Evolutionary conservation across 2,888 invertebrate genomes (phyloP).

Genomic region (Crepidodera aurea): DNA sequence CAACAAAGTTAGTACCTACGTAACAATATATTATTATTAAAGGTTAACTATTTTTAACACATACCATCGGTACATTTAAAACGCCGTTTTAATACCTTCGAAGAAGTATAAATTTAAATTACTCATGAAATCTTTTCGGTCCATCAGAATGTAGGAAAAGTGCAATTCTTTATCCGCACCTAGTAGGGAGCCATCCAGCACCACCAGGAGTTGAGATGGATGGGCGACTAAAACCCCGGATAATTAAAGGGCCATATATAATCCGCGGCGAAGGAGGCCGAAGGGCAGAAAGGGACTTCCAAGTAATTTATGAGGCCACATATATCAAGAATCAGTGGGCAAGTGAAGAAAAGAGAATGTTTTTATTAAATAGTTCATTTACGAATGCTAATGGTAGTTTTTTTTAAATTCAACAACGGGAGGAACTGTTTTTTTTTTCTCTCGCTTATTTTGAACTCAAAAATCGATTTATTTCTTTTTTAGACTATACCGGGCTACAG

Average conservation of each 20-base stretch:
- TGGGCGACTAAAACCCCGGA: slow-evolving; percentile 40
- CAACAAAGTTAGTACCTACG: too few relatives aligned
- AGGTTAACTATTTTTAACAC: not conserved
- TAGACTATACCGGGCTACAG: too few relatives aligned
- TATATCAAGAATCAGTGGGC: slow-evolving; percentile 43
- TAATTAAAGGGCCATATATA: slow-evolving; percentile 45
- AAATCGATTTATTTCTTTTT: too few relatives aligned
- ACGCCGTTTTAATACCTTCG: not conserved
- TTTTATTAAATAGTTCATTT: slow-evolving; percentile 1
- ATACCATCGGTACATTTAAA: not conserved
- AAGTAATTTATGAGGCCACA: slow-evolving; percentile 41
- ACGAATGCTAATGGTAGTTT: too few relatives aligned
- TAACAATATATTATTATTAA: too few relatives aligned
- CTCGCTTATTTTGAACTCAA: too few relatives aligned
- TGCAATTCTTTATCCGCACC: slow-evolving; percentile 8
- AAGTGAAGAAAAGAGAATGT: slow-evolving; percentile 35
- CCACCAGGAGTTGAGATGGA: slow-evolving; percentile 34
- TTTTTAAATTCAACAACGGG: too few relatives aligned
- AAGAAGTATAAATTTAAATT: not conserved
- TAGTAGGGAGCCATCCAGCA: not conserved
- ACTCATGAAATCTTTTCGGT: not conserved
- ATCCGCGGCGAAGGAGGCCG: slow-evolving; percentile 32
- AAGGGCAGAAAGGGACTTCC: slow-evolving; percentile 37
- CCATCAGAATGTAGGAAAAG: slow-evolving; percentile 2
- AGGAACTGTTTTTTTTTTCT: too few relatives aligned